These are phyloP conservation scores for Chaenogobius annularis DNA, from an alignment of 2,113 vertebrate genomes.

Conservation along the genomic window DNA sequence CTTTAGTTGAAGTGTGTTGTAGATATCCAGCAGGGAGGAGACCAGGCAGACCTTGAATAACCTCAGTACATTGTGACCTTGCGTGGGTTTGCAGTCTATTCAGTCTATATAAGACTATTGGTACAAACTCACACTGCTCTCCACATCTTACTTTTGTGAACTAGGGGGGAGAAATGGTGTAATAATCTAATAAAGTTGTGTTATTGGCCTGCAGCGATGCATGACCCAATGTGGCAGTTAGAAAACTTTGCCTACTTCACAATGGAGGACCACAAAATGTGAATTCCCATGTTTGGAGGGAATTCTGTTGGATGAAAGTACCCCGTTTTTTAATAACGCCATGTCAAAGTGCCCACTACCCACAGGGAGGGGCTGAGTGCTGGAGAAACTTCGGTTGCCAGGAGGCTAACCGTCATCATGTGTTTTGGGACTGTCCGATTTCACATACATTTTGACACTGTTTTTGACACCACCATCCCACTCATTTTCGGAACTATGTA, in stretches of 20 bases:
- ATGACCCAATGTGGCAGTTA: not conserved
- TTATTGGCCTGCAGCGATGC: not conserved
- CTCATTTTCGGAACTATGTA: too few relatives aligned
- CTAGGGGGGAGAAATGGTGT: not conserved
- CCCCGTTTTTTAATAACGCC: too few relatives aligned
- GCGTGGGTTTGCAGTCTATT: slow-evolving; percentile 1
- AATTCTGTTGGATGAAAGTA: too few relatives aligned
- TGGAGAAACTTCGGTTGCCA: too few relatives aligned
- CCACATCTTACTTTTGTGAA: not conserved
- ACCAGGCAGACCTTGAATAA: slow-evolving; percentile 7
- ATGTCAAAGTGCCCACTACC: too few relatives aligned
- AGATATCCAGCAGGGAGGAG: not conserved
- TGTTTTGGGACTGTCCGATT: too few relatives aligned
- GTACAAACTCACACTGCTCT: not conserved
- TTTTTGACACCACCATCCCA: too few relatives aligned
- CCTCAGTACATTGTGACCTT: not conserved
- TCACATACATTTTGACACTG: too few relatives aligned
- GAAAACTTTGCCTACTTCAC: not conserved
- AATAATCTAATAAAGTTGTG: not conserved
- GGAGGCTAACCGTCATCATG: too few relatives aligned
- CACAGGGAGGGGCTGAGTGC: too few relatives aligned
- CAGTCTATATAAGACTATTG: not conserved
- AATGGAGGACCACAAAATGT: too few relatives aligned
- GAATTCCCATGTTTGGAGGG: not conserved
- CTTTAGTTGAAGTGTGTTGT: not conserved